Conservation (phyloP, 2,888 invertebrate species). For the Platypus cylindrus region DNA sequence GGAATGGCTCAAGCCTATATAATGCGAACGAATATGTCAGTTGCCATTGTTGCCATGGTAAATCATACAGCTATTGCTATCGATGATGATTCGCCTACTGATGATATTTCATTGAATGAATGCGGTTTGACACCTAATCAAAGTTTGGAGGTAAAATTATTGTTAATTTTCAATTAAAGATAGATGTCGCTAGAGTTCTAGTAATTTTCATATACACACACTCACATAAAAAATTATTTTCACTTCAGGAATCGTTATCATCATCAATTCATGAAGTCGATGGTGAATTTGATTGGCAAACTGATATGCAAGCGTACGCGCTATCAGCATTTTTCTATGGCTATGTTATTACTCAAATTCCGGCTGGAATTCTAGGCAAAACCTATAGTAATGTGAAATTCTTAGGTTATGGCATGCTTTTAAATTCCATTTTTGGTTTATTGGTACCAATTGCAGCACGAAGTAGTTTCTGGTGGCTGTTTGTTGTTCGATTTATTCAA, state of each 20-base stretch:
- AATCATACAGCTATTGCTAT: slow-evolving; percentile 59
- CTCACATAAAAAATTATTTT: no score
- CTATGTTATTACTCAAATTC: slow-evolving; percentile 78
- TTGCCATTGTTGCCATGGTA: slow-evolving; percentile 83
- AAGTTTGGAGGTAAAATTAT: no score
- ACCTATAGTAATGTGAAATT: slow-evolving; percentile 77
- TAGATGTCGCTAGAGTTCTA: no score
- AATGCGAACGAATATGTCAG: slow-evolving; percentile 85
- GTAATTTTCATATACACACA: no score
- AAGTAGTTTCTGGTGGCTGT: slow-evolving; percentile 56
- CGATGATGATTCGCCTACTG: slow-evolving; percentile 14
- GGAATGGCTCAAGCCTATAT: slow-evolving; percentile 86
- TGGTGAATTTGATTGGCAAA: slow-evolving; percentile 62
- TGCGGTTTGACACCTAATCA: slow-evolving; percentile 39
- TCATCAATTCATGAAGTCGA: slow-evolving; percentile 37
- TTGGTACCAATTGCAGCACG: slow-evolving; percentile 74
- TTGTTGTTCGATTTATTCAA: slow-evolving; percentile 72
- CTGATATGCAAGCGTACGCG: slow-evolving; percentile 68
- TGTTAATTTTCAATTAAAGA: no score
- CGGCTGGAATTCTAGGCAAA: slow-evolving; percentile 82
- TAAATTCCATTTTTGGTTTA: slow-evolving; percentile 77
- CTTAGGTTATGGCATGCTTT: slow-evolving; percentile 73
- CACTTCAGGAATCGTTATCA: slow-evolving; percentile 3
- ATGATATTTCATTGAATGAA: slow-evolving; percentile 35
- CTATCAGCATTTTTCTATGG: slow-evolving; percentile 87